These are phyloP conservation scores for Coreoperca whiteheadi DNA, from an alignment of 2,113 vertebrate species.

Conservation along the genomic window DNA sequence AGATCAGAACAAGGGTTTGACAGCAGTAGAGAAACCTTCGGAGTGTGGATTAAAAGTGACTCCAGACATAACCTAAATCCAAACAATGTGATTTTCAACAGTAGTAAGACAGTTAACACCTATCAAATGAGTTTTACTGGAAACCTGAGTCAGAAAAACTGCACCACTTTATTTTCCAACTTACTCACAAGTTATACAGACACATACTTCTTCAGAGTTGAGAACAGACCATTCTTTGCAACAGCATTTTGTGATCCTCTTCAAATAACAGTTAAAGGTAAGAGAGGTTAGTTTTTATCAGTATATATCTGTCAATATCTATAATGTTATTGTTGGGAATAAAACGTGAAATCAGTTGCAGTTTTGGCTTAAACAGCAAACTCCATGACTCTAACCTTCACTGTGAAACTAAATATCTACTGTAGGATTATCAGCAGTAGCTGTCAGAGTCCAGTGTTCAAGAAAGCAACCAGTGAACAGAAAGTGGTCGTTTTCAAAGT, in stretches of 20 bases:
- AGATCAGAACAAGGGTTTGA: fast-evolving
- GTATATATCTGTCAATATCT: too few species aligned
- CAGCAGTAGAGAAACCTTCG: fast-evolving
- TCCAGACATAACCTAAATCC: fast-evolving
- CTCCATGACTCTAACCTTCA: too few species aligned
- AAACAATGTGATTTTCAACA: conserved; percentile 35
- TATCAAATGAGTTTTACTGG: conserved; percentile 57
- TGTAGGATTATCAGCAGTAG: too few species aligned
- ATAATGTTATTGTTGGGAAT: not conserved
- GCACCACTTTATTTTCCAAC: conserved; percentile 62
- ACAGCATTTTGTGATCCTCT: conserved; percentile 1
- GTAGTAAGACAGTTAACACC: fast-evolving
- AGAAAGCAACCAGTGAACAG: too few species aligned
- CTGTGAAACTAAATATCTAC: not conserved
- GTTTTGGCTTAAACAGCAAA: not conserved
- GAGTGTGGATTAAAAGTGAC: conserved; percentile 47
- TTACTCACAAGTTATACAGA: not conserved
- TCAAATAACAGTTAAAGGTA: conserved; percentile 53
- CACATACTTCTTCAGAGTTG: conserved; percentile 61
- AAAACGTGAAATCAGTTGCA: not conserved
- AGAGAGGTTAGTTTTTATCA: not conserved
- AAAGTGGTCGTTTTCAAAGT: too few species aligned
- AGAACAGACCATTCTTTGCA: fast-evolving
- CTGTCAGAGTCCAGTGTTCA: too few species aligned
- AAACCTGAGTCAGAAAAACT: conserved; percentile 55